A percentile compares a stretch with the other conserved stretches of the same genome.
phyloP scores from a whole-genome alignment of 2,113 vertebrate species.

The Saguinus midas region DNA sequence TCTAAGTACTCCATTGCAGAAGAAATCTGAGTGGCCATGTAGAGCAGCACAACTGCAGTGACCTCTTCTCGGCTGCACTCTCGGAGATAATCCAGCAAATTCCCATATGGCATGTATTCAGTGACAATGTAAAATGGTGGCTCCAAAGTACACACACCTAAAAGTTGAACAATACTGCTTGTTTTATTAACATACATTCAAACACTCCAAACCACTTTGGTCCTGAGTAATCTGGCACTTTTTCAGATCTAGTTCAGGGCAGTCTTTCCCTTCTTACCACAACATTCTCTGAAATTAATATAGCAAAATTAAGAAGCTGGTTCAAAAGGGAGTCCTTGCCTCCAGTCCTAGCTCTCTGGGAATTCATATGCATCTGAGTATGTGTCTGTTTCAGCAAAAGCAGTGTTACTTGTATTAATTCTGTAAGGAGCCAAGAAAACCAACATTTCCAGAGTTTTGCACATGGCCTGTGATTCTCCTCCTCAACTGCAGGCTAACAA shows the following conservation, averaged over 20 bases:
- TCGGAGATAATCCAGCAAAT: constrained; percentile 96
- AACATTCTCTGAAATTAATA: constrained; percentile 12
- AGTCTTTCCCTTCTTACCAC: background rate
- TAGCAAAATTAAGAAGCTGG: background rate
- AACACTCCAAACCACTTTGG: background rate
- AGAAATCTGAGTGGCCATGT: constrained; percentile 99
- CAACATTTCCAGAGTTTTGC: background rate
- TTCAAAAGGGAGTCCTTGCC: background rate
- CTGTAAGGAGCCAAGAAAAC: background rate
- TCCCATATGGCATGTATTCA: constrained; percentile 98
- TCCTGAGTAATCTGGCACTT: background rate
- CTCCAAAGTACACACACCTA: constrained; percentile 98
- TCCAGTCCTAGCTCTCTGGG: background rate
- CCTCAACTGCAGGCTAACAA: background rate
- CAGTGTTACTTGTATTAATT: constrained; percentile 20
- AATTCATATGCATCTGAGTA: background rate
- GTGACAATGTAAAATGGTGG: constrained; percentile 99
- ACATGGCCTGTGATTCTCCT: background rate
- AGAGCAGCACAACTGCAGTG: constrained; percentile 96
- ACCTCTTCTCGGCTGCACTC: constrained; percentile 97
- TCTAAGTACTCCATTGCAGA: constrained; percentile 99
- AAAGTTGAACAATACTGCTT: background rate
- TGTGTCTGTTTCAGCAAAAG: constrained; percentile 41
- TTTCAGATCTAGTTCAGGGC: background rate
- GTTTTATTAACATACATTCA: background rate